Conservation (phyloP, 2,797 vertebrate species). For the Rhabdophis nuchalis region DNA sequence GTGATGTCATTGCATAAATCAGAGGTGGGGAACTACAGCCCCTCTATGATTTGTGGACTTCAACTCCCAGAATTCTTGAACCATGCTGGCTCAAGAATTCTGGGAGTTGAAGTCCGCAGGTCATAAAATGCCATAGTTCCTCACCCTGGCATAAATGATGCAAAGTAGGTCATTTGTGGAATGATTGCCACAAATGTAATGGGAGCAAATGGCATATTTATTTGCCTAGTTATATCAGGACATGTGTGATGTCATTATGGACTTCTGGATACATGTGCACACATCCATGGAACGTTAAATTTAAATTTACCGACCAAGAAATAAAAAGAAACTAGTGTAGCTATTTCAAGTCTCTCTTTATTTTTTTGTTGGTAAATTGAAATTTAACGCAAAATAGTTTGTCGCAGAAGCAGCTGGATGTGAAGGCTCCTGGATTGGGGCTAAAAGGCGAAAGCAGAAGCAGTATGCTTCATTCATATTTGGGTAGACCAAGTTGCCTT, state of each 20-base stretch:
- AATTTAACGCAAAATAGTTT: no score
- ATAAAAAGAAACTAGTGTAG: no score
- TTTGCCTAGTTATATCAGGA: neutral
- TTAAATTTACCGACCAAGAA: no score
- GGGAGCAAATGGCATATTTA: neutral
- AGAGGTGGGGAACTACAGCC: neutral
- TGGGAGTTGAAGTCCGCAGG: neutral
- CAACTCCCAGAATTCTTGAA: neutral
- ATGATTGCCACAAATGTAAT: neutral
- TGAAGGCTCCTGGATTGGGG: no score
- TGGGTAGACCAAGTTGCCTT: no score
- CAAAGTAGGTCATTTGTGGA: neutral
- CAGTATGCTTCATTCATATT: no score
- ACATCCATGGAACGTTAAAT: neutral
- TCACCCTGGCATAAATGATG: neutral
- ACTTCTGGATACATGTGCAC: neutral
- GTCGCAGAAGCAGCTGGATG: no score
- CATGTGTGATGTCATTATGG: neutral
- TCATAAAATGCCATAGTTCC: neutral
- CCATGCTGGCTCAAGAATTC: no score
- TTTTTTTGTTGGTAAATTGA: no score
- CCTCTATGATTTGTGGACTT: neutral
- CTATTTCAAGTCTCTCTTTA: no score
- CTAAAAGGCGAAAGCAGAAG: neutral
- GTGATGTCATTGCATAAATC: neutral